Evolutionary conservation across 2,888 invertebrate genomes (phyloP).

Genomic region (Lasioglossum leucozonium): DNA sequence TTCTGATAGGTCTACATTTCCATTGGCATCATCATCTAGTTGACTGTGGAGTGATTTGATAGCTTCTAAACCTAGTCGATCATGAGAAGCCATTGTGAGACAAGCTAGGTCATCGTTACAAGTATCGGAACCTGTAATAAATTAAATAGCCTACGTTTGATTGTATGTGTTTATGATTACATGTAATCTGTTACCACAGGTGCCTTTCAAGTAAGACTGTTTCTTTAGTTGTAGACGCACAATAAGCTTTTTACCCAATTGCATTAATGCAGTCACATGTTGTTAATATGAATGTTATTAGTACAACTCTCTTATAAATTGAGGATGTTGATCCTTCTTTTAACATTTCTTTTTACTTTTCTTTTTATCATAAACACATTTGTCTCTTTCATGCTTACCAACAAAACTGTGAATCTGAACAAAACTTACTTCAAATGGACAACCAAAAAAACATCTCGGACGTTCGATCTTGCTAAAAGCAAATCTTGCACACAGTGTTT

Average conservation of each 20-base stretch:
- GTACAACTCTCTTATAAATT: slow-evolving; percentile 27
- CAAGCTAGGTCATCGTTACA: slow-evolving; percentile 92
- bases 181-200: slow-evolving; percentile 42
- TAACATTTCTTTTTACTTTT: neutral
- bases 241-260: slow-evolving; percentile 21
- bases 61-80: slow-evolving; percentile 95
- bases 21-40: slow-evolving; percentile 98
- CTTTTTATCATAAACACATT: slow-evolving; percentile 57
- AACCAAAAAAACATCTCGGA: neutral
- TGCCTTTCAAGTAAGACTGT: slow-evolving; percentile 7
- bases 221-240: slow-evolving; percentile 11
- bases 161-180: slow-evolving; percentile 66
- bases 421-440: slow-evolving; percentile 7
- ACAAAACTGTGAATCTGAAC: slow-evolving; percentile 10
- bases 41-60: slow-evolving; percentile 96
- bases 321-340: slow-evolving; percentile 5
- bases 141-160: slow-evolving; percentile 66
- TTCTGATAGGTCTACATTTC: slow-evolving; percentile 98
- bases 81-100: slow-evolving; percentile 89
- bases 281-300: slow-evolving; percentile 37
- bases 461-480: neutral
- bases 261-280: slow-evolving; percentile 26
- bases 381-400: slow-evolving; percentile 18
- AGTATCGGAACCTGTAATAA: slow-evolving; percentile 81
- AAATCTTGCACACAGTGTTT: slow-evolving; percentile 5